These are phyloP conservation scores for Piscicola geometra DNA, from an alignment of 2,888 invertebrate species.

Conservation along the genomic window DNA sequence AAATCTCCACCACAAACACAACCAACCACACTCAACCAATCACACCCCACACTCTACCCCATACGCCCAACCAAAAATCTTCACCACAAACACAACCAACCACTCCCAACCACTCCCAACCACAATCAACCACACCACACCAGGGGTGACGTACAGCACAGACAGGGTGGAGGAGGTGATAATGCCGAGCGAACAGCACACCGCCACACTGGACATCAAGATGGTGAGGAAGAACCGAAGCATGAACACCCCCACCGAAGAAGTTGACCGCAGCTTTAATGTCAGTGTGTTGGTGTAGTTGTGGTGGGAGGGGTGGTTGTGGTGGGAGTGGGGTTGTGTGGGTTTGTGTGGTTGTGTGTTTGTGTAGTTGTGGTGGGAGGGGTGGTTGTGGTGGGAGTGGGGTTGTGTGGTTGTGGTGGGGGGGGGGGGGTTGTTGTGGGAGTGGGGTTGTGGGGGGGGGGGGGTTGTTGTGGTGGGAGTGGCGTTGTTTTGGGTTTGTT, in stretches of 20 bases:
- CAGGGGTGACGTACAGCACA: constrained; percentile 23
- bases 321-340: background rate
- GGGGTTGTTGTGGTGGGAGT: background rate
- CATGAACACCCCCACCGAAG: background rate
- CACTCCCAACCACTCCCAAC: no score
- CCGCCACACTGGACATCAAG: constrained; percentile 32
- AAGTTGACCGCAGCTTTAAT: constrained; percentile 5
- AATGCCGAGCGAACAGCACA: constrained; percentile 21
- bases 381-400: background rate
- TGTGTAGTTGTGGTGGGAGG: background rate
- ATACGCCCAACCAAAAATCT: no score
- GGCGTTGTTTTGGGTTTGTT: background rate
- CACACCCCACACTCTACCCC: no score
- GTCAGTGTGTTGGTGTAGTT: background rate
- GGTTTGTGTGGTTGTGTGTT: background rate
- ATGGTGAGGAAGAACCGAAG: constrained; percentile 30
- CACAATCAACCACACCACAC: background rate
- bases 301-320: no score
- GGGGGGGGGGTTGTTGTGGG: background rate
- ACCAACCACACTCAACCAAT: no score
- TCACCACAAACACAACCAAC: no score
- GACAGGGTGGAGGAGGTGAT: constrained; percentile 31
- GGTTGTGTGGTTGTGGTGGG: background rate
- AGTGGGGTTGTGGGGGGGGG: background rate
- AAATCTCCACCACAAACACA: no score